Evolutionary conservation across 1,140 invertebrate species (phyloP), one percentile per base, ranked within the genome.

Genomic region (Drosophila mojavensis): DNA sequence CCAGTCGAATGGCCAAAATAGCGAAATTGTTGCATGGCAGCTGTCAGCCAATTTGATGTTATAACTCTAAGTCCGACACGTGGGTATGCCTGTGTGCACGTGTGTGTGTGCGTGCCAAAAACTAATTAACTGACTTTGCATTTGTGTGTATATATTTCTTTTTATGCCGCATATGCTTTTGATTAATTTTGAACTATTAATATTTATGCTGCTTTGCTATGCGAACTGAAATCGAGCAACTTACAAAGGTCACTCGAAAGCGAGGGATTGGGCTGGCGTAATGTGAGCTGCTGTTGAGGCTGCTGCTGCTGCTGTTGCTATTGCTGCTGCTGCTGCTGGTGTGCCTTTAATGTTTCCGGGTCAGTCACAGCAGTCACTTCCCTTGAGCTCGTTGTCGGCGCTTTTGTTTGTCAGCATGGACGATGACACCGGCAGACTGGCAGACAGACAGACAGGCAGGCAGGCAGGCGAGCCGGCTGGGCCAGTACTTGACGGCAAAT

Each of bases 321-420:
- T 30, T 30, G 28, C 15, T 10, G 24, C 1, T 30, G 41, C 26
- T 47, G 67, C 1, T 30, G 41, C 26, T 47, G 67, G 61, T 69
- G 74, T 66, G 71, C 83, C 84, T 88, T 88, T 88, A 88, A 88
- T 88, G 83, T 88, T 88, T 88, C 83, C 83, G 83, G 83, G 83
- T 88, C 83, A 88, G 84, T 83, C 84, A 79, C 77, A 89, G 83
- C 83, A 88, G 76, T 88, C 77, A 83, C 84, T 89, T 88, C 84
- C 83, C 84, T 89, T 86, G 79, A 86, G 83, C 83, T 83, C 77
- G 83, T 88, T 86, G 82, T 85, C 82, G 83, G 70, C 83, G 86
- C 83, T 78, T 88, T 88, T 88, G 83, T 89, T 88, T 88, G 83
- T 88, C 80, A 88, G 79, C 83, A 89, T 88, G 76, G 83, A 80